Conservation (phyloP, 64 coral and sea anemone species). For the Trachythela sp. region DNA sequence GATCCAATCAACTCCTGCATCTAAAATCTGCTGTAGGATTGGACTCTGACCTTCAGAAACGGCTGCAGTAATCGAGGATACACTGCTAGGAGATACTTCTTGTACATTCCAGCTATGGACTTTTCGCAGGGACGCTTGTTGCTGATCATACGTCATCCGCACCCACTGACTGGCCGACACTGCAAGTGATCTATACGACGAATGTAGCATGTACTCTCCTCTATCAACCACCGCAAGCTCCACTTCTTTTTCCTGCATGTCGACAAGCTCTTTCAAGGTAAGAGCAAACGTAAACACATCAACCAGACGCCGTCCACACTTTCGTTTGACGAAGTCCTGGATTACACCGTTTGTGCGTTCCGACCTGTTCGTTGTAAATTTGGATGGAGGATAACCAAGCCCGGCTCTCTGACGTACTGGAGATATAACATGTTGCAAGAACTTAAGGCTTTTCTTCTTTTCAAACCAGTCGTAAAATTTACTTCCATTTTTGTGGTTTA, state of each 20-base stretch:
- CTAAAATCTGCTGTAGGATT: neutral
- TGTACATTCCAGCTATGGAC: neutral
- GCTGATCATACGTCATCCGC: neutral
- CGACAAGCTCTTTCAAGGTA: neutral
- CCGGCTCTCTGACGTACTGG: slow-evolving; percentile 54
- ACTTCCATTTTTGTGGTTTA: slow-evolving; percentile 29
- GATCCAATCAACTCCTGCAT: neutral
- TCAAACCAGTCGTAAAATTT: slow-evolving; percentile 48
- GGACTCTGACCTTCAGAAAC: neutral
- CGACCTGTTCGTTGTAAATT: slow-evolving; percentile 54
- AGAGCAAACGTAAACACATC: slow-evolving; percentile 24
- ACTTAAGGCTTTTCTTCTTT: slow-evolving; percentile 26
- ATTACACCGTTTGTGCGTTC: slow-evolving; percentile 27
- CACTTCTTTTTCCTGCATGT: neutral
- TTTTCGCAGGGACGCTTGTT: neutral
- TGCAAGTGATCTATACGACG: neutral
- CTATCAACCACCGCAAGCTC: neutral
- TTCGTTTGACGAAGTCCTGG: slow-evolving; percentile 27
- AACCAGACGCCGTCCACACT: neutral
- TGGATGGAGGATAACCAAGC: slow-evolving; percentile 26
- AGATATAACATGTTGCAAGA: slow-evolving; percentile 25
- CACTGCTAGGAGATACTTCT: neutral
- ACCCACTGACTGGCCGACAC: neutral
- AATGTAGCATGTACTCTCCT: neutral
- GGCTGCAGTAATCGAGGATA: neutral